phyloP scores from a whole-genome alignment of 2,797 vertebrate genomes.

The Microctenopoma stevenorrisi region DNA sequence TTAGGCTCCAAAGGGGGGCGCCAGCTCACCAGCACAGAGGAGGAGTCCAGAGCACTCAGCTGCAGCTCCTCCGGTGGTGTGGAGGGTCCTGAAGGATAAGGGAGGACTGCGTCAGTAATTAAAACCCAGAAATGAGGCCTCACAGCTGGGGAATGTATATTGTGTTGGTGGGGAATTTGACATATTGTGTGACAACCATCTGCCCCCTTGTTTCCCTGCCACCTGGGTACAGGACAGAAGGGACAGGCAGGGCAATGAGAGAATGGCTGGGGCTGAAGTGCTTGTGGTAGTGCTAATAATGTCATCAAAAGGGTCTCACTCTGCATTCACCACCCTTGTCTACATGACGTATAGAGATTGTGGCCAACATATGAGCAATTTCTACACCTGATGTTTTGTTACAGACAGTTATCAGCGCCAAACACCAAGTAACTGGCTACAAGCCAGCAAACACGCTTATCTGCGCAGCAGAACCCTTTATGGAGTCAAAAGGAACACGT shows the following conservation, averaged over 20 bases:
- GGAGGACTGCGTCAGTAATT: conserved; percentile 63
- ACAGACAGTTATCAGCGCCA: conserved; percentile 61
- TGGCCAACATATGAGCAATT: conserved; percentile 41
- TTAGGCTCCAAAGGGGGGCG: conserved; percentile 93
- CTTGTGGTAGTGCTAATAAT: conserved; percentile 60
- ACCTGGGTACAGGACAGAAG: conserved; percentile 64
- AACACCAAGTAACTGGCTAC: conserved; percentile 38
- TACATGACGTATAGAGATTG: conserved; percentile 48
- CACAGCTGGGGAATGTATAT: conserved; percentile 63
- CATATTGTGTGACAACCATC: conserved; percentile 67
- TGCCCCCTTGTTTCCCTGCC: conserved; percentile 58
- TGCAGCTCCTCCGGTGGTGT: conserved; percentile 92
- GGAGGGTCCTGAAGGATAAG: conserved; percentile 86
- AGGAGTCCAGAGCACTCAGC: conserved; percentile 89
- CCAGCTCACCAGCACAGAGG: conserved; percentile 93
- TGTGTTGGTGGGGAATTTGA: conserved; percentile 57
- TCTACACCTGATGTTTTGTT: conserved; percentile 71
- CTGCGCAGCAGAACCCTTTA: conserved; percentile 13
- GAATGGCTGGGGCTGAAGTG: conserved; percentile 53
- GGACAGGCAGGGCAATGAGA: conserved; percentile 34
- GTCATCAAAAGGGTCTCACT: conserved; percentile 46
- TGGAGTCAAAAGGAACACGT: not conserved
- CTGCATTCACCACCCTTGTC: conserved; percentile 28
- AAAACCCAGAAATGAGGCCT: conserved; percentile 57
- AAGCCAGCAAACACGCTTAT: conserved; percentile 30